Percentiles rank a stretch among this genome's conserved stretches.
Conservation (phyloP, 37 sponge, comb jelly and placozoan species). For the Aplysina aerophoba region DNA sequence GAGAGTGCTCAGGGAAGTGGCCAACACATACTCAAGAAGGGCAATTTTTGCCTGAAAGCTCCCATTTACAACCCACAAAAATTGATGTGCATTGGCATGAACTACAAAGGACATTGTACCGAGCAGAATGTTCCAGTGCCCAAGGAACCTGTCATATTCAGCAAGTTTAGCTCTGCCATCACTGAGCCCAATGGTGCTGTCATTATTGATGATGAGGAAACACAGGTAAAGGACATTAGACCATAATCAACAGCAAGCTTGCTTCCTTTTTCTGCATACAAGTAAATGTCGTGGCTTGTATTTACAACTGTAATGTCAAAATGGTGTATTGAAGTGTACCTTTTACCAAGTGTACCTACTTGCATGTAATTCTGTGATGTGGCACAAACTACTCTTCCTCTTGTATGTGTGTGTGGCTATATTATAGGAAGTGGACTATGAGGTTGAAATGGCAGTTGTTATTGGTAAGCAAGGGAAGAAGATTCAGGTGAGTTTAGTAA, state of each 20-base stretch:
- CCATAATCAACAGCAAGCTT: no score
- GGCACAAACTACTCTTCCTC: neutral
- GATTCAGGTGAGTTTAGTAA: slow-evolving; percentile 54
- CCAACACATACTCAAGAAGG: slow-evolving; percentile 43
- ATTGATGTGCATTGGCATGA: slow-evolving; percentile 86
- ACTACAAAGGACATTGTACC: slow-evolving; percentile 87
- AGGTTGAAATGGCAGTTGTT: slow-evolving; percentile 91
- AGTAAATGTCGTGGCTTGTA: no score
- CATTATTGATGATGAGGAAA: slow-evolving; percentile 32
- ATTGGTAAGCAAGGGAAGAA: slow-evolving; percentile 77
- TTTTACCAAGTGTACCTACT: no score
- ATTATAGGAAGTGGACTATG: slow-evolving; percentile 75
- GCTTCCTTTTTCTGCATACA: no score
- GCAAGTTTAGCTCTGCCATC: slow-evolving; percentile 86
- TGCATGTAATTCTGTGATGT: no score
- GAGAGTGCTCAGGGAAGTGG: slow-evolving; percentile 27
- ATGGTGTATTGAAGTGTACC: no score
- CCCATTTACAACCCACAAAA: slow-evolving; percentile 83
- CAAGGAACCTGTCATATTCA: slow-evolving; percentile 83
- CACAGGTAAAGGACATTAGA: slow-evolving; percentile 50
- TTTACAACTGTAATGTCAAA: no score
- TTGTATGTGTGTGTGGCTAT: neutral
- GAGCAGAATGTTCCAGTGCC: slow-evolving; percentile 91
- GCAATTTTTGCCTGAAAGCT: slow-evolving; percentile 52
- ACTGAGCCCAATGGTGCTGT: slow-evolving; percentile 81